Evolutionary conservation across 2,113 vertebrate genomes (phyloP), one percentile per base, ranked within the genome.

Genomic region (Albula goreensis): DNA sequence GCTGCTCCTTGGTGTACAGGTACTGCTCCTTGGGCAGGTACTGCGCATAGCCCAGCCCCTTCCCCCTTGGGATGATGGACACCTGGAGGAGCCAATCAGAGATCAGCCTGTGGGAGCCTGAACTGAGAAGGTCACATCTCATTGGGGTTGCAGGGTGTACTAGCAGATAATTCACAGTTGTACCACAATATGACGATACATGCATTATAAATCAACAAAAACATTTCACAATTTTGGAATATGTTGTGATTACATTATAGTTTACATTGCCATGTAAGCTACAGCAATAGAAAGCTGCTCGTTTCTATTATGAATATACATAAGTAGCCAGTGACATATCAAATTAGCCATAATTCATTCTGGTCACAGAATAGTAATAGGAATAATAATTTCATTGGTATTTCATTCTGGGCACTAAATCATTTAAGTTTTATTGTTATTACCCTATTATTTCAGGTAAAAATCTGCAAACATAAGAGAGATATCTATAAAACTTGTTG

Each of bases 1-100:
- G 96, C 91, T 98, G 97, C 92, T 98, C 97, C 80, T 92, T 94
- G 88, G 96, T 97, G 81, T 98, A 98, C 57, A 98, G 93, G 88
- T 97, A 98, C 85, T 98, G 97, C 49, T 98, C 97, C 85, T 94
- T 96, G 57, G 97, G 97, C 84, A 98, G 92, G 89, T 98, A 98
- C 92, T 98, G 97, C 80, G 97, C 97, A 0, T 98, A 98, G 11
- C 97, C 97, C 82, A 98, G 91, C 8, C 97, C 97, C 91, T 97
- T 97, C 52, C 97, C 97, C 79, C 97, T 95, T 0, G 97, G 97
- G 89, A 98, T 98, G 91, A 98, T 98, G 53, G 97, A 98, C 41
- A 98, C 97, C 97, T 98, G 89, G 41, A 2, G 89, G n/a, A 13
- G 25, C 41, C 19, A 31, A 0, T 78, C 50, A 12, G 83, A 86